Evolutionary conservation across 2,888 invertebrate species (phyloP).

Genomic region (Lucinisca nassula): DNA sequence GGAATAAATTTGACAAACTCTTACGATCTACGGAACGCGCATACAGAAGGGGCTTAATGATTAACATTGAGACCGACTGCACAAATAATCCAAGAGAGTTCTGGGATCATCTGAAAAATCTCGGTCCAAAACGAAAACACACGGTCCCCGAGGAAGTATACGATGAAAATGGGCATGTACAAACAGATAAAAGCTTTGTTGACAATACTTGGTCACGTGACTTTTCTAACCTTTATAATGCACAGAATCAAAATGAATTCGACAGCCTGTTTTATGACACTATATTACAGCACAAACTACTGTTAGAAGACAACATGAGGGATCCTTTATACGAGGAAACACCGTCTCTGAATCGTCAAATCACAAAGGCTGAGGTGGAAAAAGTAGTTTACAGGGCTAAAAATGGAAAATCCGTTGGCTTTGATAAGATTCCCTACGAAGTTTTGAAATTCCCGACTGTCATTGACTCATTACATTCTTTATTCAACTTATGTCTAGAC

Average conservation of each 20-base stretch:
- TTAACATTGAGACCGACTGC: neutral
- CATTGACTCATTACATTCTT: neutral
- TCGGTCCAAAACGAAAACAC: neutral
- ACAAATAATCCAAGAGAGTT: constrained; percentile 16
- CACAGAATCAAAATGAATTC: too few species aligned
- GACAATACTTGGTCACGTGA: constrained; percentile 1
- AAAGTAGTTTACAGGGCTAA: neutral
- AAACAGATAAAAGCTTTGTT: neutral
- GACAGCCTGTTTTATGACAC: too few species aligned
- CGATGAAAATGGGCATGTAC: neutral
- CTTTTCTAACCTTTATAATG: neutral
- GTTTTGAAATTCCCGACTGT: neutral
- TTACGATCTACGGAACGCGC: neutral
- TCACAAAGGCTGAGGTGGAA: neutral
- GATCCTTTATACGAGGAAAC: neutral
- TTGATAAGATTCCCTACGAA: neutral
- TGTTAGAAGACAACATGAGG: neutral
- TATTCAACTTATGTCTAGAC: neutral
- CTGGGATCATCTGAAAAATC: neutral
- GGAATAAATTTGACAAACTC: constrained; percentile 7
- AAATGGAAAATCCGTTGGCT: neutral
- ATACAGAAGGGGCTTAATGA: neutral
- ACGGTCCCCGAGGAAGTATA: neutral
- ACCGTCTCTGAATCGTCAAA: neutral
- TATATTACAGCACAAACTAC: constrained; percentile 3